These are phyloP conservation scores for Lordiphosa stackelbergi DNA, from an alignment of 1,140 invertebrate species.

Conservation along the genomic window DNA sequence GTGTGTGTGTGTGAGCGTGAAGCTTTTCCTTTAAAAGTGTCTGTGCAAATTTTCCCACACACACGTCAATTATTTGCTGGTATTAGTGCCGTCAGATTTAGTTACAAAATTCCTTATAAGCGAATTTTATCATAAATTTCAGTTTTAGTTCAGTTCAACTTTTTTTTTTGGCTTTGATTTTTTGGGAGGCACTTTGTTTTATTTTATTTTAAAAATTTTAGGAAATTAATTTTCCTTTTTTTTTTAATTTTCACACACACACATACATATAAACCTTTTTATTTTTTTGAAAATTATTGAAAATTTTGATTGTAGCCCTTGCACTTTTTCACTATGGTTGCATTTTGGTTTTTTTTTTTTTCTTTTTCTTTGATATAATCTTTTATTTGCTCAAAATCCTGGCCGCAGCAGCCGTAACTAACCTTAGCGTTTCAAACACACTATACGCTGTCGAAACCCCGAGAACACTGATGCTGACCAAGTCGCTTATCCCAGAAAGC, in stretches of 20 bases:
- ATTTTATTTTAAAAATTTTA: too few species aligned
- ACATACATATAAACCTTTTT: conserved; percentile 54
- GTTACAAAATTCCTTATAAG: conserved; percentile 77
- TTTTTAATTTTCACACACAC: conserved; percentile 33
- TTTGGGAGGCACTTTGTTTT: conserved; percentile 1
- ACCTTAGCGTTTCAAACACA: conserved; percentile 78
- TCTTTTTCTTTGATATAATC: conserved; percentile 14
- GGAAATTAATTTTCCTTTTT: neutral
- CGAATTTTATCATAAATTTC: conserved; percentile 38
- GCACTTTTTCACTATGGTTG: conserved; percentile 53
- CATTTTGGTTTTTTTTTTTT: too few species aligned
- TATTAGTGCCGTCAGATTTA: conserved; percentile 61
- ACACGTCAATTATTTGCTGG: conserved; percentile 8
- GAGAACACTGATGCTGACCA: conserved; percentile 77
- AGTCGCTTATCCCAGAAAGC: conserved; percentile 68
- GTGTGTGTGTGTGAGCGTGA: conserved; percentile 32
- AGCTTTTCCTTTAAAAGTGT: conserved; percentile 47
- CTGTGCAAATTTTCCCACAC: conserved; percentile 49
- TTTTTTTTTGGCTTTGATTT: conserved; percentile 1
- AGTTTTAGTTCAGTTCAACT: conserved; percentile 5
- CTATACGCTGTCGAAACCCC: conserved; percentile 78
- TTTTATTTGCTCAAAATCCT: conserved; percentile 50
- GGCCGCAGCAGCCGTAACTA: conserved; percentile 59
- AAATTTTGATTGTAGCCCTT: conserved; percentile 13
- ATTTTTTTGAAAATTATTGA: neutral